A percentile compares a stretch with the other conserved stretches of the same genome.
phyloP scores from a whole-genome alignment of 2,797 vertebrate genomes.

The Dendrocincla fuliginosa region DNA sequence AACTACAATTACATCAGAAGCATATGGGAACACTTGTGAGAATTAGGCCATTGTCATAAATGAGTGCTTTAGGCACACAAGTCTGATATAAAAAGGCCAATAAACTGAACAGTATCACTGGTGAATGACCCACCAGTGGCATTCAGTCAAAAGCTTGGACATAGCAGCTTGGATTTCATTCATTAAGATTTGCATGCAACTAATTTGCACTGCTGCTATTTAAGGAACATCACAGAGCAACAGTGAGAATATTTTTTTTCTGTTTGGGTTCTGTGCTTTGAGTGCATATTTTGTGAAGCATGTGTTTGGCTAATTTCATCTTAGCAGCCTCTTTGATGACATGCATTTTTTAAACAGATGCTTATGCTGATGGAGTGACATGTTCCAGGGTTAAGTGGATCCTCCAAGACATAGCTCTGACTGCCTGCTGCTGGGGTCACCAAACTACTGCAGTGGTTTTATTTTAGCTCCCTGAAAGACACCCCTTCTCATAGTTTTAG shows the following conservation, averaged over 20 bases:
- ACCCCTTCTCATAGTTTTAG: neutral
- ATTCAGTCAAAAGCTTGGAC: neutral
- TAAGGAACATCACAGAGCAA: neutral
- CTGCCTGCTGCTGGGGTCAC: neutral
- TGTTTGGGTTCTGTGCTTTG: neutral
- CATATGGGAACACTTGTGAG: constrained; percentile 21
- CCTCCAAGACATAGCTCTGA: neutral
- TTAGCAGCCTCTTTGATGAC: neutral
- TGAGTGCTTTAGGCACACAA: neutral
- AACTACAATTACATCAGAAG: constrained; percentile 8
- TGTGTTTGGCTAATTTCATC: neutral
- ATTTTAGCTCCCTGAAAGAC: constrained; percentile 3
- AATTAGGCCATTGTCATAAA: constrained; percentile 21
- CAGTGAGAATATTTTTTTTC: neutral
- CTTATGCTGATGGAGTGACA: neutral
- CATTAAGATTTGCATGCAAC: neutral
- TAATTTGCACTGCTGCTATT: neutral
- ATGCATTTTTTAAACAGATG: constrained; percentile 5
- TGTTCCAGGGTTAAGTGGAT: constrained; percentile 5
- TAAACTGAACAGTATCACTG: neutral
- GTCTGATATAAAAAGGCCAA: neutral
- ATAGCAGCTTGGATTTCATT: constrained; percentile 8
- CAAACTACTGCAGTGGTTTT: neutral
- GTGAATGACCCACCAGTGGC: neutral
- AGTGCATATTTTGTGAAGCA: neutral